Conservation (phyloP, 2,888 invertebrate species). For the Desoria tigrina region DNA sequence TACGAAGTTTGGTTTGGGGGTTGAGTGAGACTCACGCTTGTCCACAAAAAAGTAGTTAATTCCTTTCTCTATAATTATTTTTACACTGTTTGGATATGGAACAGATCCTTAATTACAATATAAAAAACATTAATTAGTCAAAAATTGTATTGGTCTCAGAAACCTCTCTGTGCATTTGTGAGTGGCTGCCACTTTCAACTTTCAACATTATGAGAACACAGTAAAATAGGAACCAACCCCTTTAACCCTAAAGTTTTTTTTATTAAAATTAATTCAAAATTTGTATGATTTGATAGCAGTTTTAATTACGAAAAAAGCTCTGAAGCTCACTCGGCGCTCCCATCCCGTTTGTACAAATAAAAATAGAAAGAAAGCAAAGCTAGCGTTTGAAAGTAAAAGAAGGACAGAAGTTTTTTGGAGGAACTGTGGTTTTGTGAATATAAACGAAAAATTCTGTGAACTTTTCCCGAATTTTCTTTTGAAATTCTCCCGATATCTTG, state of each 20-base stretch:
- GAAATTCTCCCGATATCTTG: background rate
- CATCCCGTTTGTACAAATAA: slow-evolving; percentile 21
- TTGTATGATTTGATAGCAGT: background rate
- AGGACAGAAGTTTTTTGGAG: background rate
- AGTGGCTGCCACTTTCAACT: background rate
- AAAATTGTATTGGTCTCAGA: background rate
- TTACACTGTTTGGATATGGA: background rate
- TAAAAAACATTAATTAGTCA: background rate
- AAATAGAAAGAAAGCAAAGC: background rate
- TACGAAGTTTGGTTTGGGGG: slow-evolving; percentile 38
- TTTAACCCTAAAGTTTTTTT: slow-evolving; percentile 12
- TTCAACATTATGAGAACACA: too few relatives aligned
- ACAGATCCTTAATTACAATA: background rate
- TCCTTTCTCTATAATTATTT: slow-evolving; percentile 1
- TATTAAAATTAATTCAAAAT: slow-evolving; percentile 17
- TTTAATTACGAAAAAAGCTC: background rate
- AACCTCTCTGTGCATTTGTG: slow-evolving; percentile 40
- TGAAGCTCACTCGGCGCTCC: slow-evolving; percentile 39
- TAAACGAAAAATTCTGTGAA: slow-evolving; percentile 8
- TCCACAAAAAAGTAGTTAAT: slow-evolving; percentile 23
- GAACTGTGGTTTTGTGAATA: slow-evolving; percentile 23
- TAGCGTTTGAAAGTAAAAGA: slow-evolving; percentile 14
- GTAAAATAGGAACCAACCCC: too few relatives aligned
- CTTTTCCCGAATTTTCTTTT: slow-evolving; percentile 17
- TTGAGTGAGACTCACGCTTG: slow-evolving; percentile 46